A percentile compares a stretch with the other conserved stretches of the same genome.
phyloP scores from a whole-genome alignment of 2,797 vertebrate species.

The Buceros bicornis region DNA sequence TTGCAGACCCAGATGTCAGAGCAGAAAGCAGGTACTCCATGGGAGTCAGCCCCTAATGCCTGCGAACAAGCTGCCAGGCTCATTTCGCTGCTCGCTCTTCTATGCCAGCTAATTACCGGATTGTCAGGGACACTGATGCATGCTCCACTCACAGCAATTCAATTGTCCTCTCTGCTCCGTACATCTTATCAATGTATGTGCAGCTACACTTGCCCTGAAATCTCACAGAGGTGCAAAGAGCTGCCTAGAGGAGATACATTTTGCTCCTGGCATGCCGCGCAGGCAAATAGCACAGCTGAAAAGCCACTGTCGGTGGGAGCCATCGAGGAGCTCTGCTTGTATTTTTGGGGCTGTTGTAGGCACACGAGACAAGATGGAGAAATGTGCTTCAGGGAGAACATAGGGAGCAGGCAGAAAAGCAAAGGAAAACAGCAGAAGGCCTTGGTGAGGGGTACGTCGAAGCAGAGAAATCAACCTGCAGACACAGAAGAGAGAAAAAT shows the following conservation, averaged over 20 bases:
- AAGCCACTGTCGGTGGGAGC: background rate
- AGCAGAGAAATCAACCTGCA: background rate
- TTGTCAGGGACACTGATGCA: slow-evolving; percentile 72
- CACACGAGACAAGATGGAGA: background rate
- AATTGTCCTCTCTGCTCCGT: slow-evolving; percentile 36
- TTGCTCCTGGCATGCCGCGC: fast-evolving
- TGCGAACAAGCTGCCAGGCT: background rate
- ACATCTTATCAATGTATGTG: background rate
- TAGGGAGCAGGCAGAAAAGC: background rate
- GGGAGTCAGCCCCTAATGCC: slow-evolving; percentile 8
- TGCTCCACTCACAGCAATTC: slow-evolving; percentile 44
- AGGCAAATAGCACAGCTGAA: background rate
- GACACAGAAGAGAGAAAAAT: background rate
- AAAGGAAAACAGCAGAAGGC: background rate
- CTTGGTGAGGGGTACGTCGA: background rate
- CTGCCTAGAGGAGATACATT: slow-evolving; percentile 7
- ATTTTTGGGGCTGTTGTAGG: background rate
- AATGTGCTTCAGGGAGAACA: background rate
- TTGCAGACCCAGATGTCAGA: background rate
- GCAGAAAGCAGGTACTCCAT: background rate
- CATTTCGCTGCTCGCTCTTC: background rate
- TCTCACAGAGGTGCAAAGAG: slow-evolving; percentile 34
- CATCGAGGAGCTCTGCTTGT: background rate
- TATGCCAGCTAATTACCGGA: slow-evolving; percentile 40
- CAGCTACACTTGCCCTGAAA: background rate